phyloP scores from a whole-genome alignment of 2,797 vertebrate species.

The Liparis tanakae region DNA sequence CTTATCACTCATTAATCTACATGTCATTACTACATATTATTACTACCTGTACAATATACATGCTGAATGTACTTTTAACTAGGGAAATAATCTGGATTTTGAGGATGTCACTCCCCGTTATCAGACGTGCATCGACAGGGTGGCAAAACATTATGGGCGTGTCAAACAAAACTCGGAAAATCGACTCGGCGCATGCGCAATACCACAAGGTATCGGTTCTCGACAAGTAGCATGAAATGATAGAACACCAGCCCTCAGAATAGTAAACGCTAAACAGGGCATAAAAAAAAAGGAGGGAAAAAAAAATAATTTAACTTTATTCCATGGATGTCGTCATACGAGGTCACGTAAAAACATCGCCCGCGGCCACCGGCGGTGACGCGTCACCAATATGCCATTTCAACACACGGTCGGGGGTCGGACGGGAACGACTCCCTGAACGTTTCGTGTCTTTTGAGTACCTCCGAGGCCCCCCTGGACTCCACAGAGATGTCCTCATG shows the following conservation, averaged over 20 bases:
- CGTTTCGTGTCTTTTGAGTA: conserved; percentile 20
- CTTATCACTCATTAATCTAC: no score
- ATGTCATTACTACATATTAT: no score
- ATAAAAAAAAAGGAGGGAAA: conserved; percentile 29
- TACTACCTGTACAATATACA: no score
- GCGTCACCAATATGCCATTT: conserved; percentile 35
- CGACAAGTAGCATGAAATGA: no score
- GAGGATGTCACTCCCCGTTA: no score
- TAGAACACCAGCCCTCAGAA: conserved; percentile 29
- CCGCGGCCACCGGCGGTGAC: conserved; percentile 28
- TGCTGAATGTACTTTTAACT: no score
- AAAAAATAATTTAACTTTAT: conserved; percentile 15
- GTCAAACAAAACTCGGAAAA: no score
- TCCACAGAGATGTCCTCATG: conserved; percentile 60
- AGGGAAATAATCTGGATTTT: no score
- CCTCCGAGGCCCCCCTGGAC: conserved; percentile 21
- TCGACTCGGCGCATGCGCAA: no score
- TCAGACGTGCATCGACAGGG: no score
- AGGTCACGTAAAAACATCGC: conserved; percentile 43
- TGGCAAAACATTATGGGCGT: no score
- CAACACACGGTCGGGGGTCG: conserved; percentile 23
- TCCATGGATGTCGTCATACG: conserved; percentile 29
- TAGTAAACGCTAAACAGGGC: conserved; percentile 20
- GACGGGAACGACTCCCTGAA: conserved; percentile 6
- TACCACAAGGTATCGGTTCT: no score